Base-by-base conservation (phyloP, 1,140 invertebrate species). In the Plectrocnemia conspersa region DNA sequence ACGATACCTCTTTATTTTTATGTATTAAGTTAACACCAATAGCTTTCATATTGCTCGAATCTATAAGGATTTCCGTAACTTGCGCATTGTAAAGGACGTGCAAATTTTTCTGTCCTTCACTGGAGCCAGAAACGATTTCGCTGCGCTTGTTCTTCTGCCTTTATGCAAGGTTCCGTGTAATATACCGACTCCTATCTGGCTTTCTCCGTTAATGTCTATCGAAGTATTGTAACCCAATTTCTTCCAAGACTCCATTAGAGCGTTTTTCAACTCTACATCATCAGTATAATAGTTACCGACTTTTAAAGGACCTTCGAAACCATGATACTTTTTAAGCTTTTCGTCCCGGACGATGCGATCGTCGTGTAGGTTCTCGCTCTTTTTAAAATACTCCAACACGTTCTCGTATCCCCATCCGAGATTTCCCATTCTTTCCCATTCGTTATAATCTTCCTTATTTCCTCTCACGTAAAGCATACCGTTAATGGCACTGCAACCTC, bases 31-130 rank as follows among this genome's bases (percentile, higher is more conserved):
- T 82, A 0, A 85, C 76, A 1, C 82, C 82, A 3, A 73, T 70
- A 1, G 77, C 77, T 29, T 56, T 69, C 64, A 82, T 84, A 63
- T 75, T 64, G 58, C 65, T 64, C 2, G 69, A 68, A 64, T 90
- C 79, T 52, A 90, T 81, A 1, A 88, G 62, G 16, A 91, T 74
- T 72, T 77, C 82, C 1, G 77, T 78, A 2, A 79, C 82, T 2
- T 70, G 76, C 10, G 75, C 76, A 4, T 72, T 68, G 33, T 75
- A 80, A 3, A 77, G 73, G 2, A 83, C 69, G 35, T 71, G 64
- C 2, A 84, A 66, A 63, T 83, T 83, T 41, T 68, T 18, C 80
- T 71, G 45, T 76, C 62, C 27, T 65, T 70, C 0, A 72, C 70
- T 3, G 66, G 76, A 38, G 65, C 62, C 10, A 84, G 63, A 64